These are phyloP conservation scores for Streptopelia turtur DNA, from an alignment of 2,797 vertebrate genomes.

Conservation along the genomic window DNA sequence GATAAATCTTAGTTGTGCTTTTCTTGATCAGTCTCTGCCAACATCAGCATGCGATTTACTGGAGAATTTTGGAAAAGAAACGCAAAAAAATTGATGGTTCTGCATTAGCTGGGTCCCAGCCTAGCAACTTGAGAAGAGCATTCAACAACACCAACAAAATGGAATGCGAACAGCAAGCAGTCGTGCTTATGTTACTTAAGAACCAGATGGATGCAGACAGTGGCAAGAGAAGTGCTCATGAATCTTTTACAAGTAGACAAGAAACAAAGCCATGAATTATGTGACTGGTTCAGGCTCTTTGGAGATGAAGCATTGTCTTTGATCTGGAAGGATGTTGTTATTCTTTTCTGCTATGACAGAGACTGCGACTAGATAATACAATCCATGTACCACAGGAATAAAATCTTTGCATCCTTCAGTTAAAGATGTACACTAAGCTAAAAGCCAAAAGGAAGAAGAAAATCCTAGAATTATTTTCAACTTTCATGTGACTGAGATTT, in stretches of 20 bases:
- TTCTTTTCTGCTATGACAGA: background rate
- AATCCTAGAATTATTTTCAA: background rate
- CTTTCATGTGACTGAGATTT: background rate
- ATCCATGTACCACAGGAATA: background rate
- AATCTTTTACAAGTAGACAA: background rate
- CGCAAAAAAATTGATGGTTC: background rate
- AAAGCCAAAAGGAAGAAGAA: background rate
- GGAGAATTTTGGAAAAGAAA: background rate
- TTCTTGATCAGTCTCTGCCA: background rate
- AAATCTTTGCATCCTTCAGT: background rate
- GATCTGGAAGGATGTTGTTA: background rate
- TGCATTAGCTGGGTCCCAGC: background rate
- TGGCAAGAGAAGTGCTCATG: background rate
- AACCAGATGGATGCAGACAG: background rate
- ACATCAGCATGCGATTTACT: background rate
- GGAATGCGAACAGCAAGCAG: background rate
- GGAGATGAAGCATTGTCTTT: background rate
- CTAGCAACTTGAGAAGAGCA: background rate
- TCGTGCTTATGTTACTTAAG: background rate
- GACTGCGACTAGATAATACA: background rate
- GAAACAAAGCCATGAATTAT: background rate
- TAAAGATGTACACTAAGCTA: background rate
- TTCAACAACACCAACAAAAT: background rate
- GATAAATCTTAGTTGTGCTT: background rate
- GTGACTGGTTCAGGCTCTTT: background rate